Base-by-base conservation (phyloP, 2,113 vertebrate genomes). In the Ovibos moschatus region DNA sequence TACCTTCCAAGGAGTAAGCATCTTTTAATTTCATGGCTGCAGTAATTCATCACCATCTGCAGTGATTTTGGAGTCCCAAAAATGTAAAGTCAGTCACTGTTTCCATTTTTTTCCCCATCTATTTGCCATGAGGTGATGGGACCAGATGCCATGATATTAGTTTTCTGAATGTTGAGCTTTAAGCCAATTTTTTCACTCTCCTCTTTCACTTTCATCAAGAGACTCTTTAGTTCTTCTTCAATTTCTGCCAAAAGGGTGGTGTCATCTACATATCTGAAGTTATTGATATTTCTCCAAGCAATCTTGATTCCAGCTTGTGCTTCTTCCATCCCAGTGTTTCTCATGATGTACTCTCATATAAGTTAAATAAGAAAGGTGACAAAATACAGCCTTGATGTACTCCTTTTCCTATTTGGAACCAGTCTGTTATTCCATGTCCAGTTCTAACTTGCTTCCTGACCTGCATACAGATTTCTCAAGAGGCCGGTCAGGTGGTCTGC, bases 241-340 rank as follows among this genome's bases (percentile, higher is more conserved):
- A 0, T n/a, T 64, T n/a, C 30, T 64, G 15, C 62, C 30, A 9
- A 9, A 64, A 64, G 30, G 15, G 62, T n/a, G 30, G 1, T 64
- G 14, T n/a, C 1, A 17, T 64, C 62, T 64, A 33, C 7, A 64
- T 64, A 17, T 64, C 15, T 64, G 62, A 64, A 2, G 62, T 17
- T 64, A 64, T n/a, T 64, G 30, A n/a, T 17, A n/a, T 2, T 64
- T 9, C 30, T 64, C 62, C 62, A 0, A 0, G 3, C 1, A n/a
- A 17, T 64, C 30, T 17, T 17, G 62, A 64, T n/a, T 64, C 33
- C 33, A 64, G 62, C 30, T 17, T 64, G 7, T n/a, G 30, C 33
- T n/a, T 64, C 62, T 14, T 64, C 16, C 62, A 64, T 7, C 30
- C 15, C 0, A 64, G 7, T 7, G 0, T 64, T 64, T n/a, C 33